Percentiles rank a stretch among this genome's conserved stretches.
phyloP scores from a whole-genome alignment of 1,140 invertebrate species.

The Drosophila persimilis region DNA sequence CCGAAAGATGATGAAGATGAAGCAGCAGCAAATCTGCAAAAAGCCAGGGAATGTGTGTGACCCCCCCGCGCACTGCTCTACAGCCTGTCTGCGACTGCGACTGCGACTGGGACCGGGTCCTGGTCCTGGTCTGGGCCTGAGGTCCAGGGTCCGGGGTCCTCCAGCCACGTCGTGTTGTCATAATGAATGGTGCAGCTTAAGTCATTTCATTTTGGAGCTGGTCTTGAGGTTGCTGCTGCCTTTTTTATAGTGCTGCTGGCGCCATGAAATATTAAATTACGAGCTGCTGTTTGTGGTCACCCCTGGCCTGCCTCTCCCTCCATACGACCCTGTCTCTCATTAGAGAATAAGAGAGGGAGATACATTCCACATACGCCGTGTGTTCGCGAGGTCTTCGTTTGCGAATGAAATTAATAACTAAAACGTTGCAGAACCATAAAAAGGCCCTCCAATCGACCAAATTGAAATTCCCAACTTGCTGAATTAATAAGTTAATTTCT shows the following conservation, averaged over 20 bases:
- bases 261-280: slow-evolving; percentile 83
- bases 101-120: slow-evolving; percentile 9
- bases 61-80: slow-evolving; percentile 18
- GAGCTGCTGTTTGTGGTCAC: slow-evolving; percentile 68
- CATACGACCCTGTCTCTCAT: slow-evolving; percentile 24
- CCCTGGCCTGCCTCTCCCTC: slow-evolving; percentile 6
- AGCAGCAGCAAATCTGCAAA: slow-evolving; percentile 76
- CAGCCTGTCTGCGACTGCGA: slow-evolving; percentile 13
- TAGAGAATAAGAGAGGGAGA: slow-evolving; percentile 25
- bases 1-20: slow-evolving; percentile 79
- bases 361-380: slow-evolving; percentile 71
- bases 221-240: slow-evolving; percentile 41
- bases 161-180: slow-evolving; percentile 77
- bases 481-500: slow-evolving; percentile 78
- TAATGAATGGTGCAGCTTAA: slow-evolving; percentile 83
- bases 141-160: slow-evolving; percentile 27
- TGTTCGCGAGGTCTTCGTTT: slow-evolving; percentile 26
- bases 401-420: slow-evolving; percentile 66
- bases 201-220: slow-evolving; percentile 80
- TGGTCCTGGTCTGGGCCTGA: slow-evolving; percentile 37
- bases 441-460: slow-evolving; percentile 44
- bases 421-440: slow-evolving; percentile 66
- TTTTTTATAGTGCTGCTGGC: slow-evolving; percentile 82
- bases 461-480: slow-evolving; percentile 62
- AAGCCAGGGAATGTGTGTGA: slow-evolving; percentile 45